phyloP scores from a whole-genome alignment of 2,888 invertebrate genomes.

The Aspidiotus rigidus region DNA sequence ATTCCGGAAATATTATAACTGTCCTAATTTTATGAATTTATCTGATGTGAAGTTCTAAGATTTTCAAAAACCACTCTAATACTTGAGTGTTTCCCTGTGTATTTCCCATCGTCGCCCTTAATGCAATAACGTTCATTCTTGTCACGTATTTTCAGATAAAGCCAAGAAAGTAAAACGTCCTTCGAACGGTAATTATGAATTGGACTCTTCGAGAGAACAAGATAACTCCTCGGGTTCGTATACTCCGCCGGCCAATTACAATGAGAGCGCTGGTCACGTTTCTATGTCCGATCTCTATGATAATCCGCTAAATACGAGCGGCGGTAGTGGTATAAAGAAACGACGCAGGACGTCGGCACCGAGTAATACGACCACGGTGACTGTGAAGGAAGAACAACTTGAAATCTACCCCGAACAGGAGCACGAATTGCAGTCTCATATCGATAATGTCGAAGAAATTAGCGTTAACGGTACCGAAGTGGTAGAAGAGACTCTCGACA shows the following conservation, averaged over 20 bases:
- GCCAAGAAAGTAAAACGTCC: conserved; percentile 26
- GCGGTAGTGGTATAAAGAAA: conserved; percentile 9
- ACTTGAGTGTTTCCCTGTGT: no score
- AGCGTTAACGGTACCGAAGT: conserved; percentile 27
- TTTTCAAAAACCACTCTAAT: no score
- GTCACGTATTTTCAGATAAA: conserved; percentile 1
- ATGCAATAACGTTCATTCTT: no score
- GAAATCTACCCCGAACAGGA: not conserved
- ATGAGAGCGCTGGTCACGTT: conserved; percentile 13
- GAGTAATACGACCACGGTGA: not conserved
- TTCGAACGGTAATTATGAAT: conserved; percentile 15
- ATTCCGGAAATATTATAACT: no score
- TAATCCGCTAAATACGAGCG: conserved; percentile 3
- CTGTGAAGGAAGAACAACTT: conserved; percentile 19
- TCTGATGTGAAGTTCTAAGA: no score
- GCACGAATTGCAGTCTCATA: conserved; percentile 10
- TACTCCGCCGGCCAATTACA: conserved; percentile 19
- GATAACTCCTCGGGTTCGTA: conserved; percentile 29
- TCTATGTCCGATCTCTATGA: conserved; percentile 22
- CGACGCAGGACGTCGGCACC: conserved; percentile 24
- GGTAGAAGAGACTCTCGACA: conserved; percentile 9
- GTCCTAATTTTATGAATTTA: no score
- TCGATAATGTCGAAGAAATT: conserved; percentile 25
- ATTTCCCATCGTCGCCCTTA: no score
- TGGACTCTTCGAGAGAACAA: conserved; percentile 27